Evolutionary conservation across 37 sponge, comb jelly and placozoan species (phyloP), one percentile per base, ranked within the genome.

Genomic region (Haliclona indistincta): DNA sequence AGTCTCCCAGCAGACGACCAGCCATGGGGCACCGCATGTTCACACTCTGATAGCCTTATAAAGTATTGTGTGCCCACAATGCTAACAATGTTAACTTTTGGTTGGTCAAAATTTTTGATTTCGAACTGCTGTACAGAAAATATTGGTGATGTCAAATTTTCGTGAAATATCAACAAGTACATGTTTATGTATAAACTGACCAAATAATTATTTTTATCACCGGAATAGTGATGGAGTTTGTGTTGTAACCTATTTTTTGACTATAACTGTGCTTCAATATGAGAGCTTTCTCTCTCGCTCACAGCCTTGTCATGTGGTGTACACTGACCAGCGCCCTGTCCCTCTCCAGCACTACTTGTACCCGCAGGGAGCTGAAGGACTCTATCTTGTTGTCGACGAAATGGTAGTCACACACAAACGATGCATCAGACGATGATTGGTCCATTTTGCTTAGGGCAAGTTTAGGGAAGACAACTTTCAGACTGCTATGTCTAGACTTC

Each of bases 321-420:
- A 98, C 84, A 98, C 99, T 8, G 99, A 98, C 65, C 84, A 86
- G 55, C 76, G 99, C 54, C 99, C 99, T 17, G 86, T 86, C 1
- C 99, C 99, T 6, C 91, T 98, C 5, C 99, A 98, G 54, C 99
- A 98, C 81, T 98, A 98, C 75, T 75, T 98, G 28, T 98, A 89
- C 66, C 99, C 99, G 28, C 83, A 78, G 6, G 96, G 94, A 38
- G 96, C 90, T 47, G 97, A 98, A 63, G 99, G 99, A 10, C 80
- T 98, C 45, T 95, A 96, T 70, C 96, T 98, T 33, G 87, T 98
- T 3, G 88, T 92, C 37, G 93, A 98, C 78, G 99, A 98, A 58
- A 95, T 81, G 86, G 96, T 95, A 35, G 5, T 23, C 67, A 30
- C n/a, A n/a, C n/a, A n/a, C n/a, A n/a, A n/a, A n/a, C n/a, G n/a